Evolutionary conservation across 2,888 invertebrate genomes (phyloP), one percentile per base, ranked within the genome.

Genomic region (Ophion ellenae): DNA sequence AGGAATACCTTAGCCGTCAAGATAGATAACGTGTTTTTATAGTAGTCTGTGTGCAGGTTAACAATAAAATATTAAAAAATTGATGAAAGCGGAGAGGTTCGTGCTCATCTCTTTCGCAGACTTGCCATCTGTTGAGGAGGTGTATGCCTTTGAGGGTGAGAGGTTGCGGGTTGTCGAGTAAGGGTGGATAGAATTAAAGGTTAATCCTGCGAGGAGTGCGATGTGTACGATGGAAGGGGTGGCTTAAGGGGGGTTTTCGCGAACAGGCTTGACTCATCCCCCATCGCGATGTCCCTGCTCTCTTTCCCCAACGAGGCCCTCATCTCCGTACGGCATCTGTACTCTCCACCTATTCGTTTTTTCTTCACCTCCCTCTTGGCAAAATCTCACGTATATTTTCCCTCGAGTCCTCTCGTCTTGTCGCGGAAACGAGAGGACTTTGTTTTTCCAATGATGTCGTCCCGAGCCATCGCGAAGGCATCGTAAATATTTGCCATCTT

Each of bases 181-280:
- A 83, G 86, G 90, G 84, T 77, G 91, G 92, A 93, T 93, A 92
- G 92, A 94, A 94, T 94, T 94, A 93, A 94, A 94, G 93, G 92
- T 94, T 93, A 93, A 93, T 93, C 93, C 93, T 90, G 89, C 87
- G 90, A 91, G 67, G 78, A 63, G 70, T 64, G 78, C 14, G 61
- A 67, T 76, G 67, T 74, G 47, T 47, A 24, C 36, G 75, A 32
- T 24, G 74, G 83, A 45, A 63, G 63, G 47, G 80, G 47, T 61
- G 71, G 74, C 74, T 81, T 75, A 76, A 71, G 80, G 75, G 80
- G 69, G 73, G 81, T 69, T 69, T 45, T 84, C 81, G 66, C 84
- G 79, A 81, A 82, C 85, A 71, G 83, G 75, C 69, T 81, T 67
- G 80, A 84, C 76, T 82, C 74, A 78, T 81, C 81, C 85, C 70